These are phyloP conservation scores for Hoplostethus mediterraneus DNA, from an alignment of 2,797 vertebrate genomes.

Conservation along the genomic window DNA sequence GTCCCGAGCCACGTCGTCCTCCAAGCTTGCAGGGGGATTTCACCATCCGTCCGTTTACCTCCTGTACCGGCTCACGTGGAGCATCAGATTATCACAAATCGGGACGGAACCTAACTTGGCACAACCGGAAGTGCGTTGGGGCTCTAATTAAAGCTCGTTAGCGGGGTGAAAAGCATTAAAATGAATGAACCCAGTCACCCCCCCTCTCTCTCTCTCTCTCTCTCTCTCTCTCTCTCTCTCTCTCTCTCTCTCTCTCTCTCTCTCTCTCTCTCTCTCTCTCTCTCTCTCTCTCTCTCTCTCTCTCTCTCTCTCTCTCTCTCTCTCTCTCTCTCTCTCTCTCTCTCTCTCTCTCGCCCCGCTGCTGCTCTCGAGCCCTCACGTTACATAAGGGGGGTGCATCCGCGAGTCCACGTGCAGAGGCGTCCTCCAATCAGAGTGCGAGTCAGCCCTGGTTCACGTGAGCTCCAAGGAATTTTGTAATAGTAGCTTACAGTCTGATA, in stretches of 20 bases:
- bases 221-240: neutral
- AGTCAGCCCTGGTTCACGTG: constrained; percentile 55
- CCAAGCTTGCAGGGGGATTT: constrained; percentile 54
- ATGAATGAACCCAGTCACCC: constrained; percentile 44
- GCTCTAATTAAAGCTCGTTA: no score
- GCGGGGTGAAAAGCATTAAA: neutral
- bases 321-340: neutral
- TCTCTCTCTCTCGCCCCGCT: neutral
- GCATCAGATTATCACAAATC: no score
- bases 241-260: neutral
- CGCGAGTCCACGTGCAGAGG: constrained; percentile 70
- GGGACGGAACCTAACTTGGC: no score
- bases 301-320: neutral
- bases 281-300: neutral
- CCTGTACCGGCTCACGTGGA: neutral
- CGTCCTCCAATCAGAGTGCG: constrained; percentile 47
- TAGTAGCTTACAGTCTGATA: neutral
- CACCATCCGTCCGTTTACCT: constrained; percentile 48
- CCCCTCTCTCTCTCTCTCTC: neutral
- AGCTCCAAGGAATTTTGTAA: constrained; percentile 38
- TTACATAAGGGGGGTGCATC: constrained; percentile 69
- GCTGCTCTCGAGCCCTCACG: neutral
- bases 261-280: neutral
- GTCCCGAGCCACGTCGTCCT: constrained; percentile 59
- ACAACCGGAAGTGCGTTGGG: no score